These are phyloP conservation scores for Mythimna impura DNA, from an alignment of 2,888 invertebrate species.

Conservation along the genomic window DNA sequence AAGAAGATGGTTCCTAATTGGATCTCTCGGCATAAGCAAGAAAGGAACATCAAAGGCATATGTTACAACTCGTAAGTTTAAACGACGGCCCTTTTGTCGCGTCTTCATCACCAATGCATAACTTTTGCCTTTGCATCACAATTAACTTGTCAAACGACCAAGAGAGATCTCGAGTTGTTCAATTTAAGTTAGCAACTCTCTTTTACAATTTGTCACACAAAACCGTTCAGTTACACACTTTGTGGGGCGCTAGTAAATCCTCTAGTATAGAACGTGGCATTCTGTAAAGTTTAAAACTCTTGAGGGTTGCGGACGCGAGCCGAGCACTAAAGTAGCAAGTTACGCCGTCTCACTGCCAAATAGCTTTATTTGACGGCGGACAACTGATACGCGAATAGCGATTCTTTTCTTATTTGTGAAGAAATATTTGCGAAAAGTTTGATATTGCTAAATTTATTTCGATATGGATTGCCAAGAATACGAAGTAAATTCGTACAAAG, in stretches of 20 bases:
- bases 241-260: constrained; percentile 52
- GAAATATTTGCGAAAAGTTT: constrained; percentile 25
- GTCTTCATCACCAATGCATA: constrained; percentile 20
- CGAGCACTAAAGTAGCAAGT: constrained; percentile 64
- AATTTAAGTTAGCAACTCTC: constrained; percentile 60
- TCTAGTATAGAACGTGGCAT: constrained; percentile 56
- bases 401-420: constrained; percentile 24
- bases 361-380: constrained; percentile 57
- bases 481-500: neutral
- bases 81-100: neutral
- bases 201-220: constrained; percentile 57
- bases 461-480: constrained; percentile 3
- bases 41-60: constrained; percentile 22
- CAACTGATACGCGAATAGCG: constrained; percentile 47
- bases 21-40: neutral
- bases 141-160: constrained; percentile 54
- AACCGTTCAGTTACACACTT: constrained; percentile 58
- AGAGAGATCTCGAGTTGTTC: constrained; percentile 52
- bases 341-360: constrained; percentile 62
- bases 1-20: constrained; percentile 20
- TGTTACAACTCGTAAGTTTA: constrained; percentile 27
- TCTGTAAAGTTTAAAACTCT: constrained; percentile 67
- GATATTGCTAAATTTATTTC: constrained; percentile 4
- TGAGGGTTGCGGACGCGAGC: constrained; percentile 58
- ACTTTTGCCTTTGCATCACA: constrained; percentile 40